Evolutionary conservation across 2,797 vertebrate genomes (phyloP).

Genomic region (Pelochelys cantorii): DNA sequence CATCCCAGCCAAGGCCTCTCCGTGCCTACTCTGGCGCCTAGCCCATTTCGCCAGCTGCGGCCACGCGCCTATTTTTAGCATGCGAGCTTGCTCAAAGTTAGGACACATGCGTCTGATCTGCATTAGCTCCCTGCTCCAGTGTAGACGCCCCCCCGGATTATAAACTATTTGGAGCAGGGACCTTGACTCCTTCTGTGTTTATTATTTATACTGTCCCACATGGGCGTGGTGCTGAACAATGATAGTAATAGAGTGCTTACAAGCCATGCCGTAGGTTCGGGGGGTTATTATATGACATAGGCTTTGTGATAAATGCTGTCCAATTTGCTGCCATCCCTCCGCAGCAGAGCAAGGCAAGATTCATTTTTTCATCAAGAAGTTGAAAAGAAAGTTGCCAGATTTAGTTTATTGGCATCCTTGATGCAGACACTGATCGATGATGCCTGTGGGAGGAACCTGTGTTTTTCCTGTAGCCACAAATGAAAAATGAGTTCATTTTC

Average conservation of each 20-base stretch:
- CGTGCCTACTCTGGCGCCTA: too few relatives aligned
- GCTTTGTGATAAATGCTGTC: not conserved
- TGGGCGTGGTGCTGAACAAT: too few relatives aligned
- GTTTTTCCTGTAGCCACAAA: not conserved
- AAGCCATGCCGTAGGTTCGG: not conserved
- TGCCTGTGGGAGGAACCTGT: rapidly evolving
- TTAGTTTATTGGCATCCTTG: not conserved
- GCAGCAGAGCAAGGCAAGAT: not conserved
- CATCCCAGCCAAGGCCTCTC: not conserved
- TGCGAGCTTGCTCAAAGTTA: not conserved
- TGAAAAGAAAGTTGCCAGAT: not conserved
- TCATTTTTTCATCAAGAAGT: not conserved
- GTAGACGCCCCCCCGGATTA: not conserved
- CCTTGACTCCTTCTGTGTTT: not conserved
- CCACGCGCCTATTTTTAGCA: not conserved
- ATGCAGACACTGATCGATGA: rapidly evolving
- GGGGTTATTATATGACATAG: not conserved
- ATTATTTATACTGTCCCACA: too few relatives aligned
- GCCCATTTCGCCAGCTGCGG: rapidly evolving
- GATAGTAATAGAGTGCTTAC: not conserved
- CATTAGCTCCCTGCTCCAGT: not conserved
- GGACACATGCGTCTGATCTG: not conserved
- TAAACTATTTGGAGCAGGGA: not conserved
- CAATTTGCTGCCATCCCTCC: rapidly evolving
- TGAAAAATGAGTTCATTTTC: not conserved